Conservation (phyloP, 1,140 invertebrate species). For the Lasioglossum albipes region DNA sequence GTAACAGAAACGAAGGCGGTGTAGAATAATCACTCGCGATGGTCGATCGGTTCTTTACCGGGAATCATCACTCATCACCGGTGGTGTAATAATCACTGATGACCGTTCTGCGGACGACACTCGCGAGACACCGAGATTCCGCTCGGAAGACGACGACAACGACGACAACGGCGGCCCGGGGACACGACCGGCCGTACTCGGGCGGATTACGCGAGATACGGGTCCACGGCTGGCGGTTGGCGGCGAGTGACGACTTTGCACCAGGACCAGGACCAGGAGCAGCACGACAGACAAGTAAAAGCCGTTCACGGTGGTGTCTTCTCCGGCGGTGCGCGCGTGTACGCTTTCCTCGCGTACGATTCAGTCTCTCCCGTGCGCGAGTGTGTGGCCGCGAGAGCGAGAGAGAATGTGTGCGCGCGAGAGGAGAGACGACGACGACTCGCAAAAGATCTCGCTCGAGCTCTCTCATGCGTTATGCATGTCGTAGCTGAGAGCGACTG, state of each 20-base stretch:
- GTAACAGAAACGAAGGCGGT: background rate
- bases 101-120: background rate
- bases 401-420: constrained; percentile 41
- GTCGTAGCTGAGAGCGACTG: constrained; percentile 81
- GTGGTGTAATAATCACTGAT: constrained; percentile 12
- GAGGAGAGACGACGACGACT: constrained; percentile 53
- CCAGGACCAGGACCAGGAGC: background rate
- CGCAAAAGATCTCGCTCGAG: constrained; percentile 70
- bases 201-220: constrained; percentile 19
- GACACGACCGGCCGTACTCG: constrained; percentile 16
- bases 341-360: constrained; percentile 48
- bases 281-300: constrained; percentile 42
- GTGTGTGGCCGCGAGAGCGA: constrained; percentile 32
- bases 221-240: background rate
- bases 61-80: constrained; percentile 48
- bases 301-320: constrained; percentile 41
- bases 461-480: constrained; percentile 83
- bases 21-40: constrained; percentile 49
- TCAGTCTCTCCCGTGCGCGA: constrained; percentile 37
- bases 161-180: constrained; percentile 5
- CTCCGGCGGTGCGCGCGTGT: constrained; percentile 32
- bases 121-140: no score
- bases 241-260: constrained; percentile 15
- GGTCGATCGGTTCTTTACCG: constrained; percentile 32
- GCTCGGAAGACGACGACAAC: background rate